These are phyloP conservation scores for Gymnocypris eckloni DNA, from an alignment of 2,797 vertebrate species.

Conservation along the genomic window DNA sequence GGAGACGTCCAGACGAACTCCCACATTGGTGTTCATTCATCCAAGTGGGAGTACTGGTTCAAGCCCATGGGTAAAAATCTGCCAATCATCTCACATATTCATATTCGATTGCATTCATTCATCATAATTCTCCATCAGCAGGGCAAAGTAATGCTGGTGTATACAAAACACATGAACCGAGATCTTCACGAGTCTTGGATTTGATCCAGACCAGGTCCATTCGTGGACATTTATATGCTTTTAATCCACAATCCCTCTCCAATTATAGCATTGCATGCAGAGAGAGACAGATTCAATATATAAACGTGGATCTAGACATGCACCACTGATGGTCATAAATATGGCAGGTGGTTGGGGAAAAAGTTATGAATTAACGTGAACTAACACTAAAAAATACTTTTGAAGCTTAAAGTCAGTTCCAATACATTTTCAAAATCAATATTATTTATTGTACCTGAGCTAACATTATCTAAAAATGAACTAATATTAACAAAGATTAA, in stretches of 20 bases:
- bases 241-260: neutral
- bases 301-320: neutral
- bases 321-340: neutral
- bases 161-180: neutral
- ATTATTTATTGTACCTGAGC: neutral
- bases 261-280: neutral
- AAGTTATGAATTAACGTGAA: neutral
- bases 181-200: neutral
- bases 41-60: constrained; percentile 88
- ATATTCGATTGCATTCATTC: neutral
- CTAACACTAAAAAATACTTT: neutral
- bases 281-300: neutral
- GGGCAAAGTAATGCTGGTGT: neutral
- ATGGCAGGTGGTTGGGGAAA: neutral
- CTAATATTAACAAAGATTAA: neutral
- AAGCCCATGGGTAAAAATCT: constrained; percentile 84
- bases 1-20: constrained; percentile 77
- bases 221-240: neutral
- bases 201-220: neutral
- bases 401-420: too few relatives aligned
- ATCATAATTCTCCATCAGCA: neutral
- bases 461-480: neutral
- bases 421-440: neutral
- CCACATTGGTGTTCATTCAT: constrained; percentile 77
- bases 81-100: constrained; percentile 10